A percentile compares a stretch with the other conserved stretches of the same genome.
phyloP scores from a whole-genome alignment of 1,140 invertebrate genomes.

The Magallana gigas region DNA sequence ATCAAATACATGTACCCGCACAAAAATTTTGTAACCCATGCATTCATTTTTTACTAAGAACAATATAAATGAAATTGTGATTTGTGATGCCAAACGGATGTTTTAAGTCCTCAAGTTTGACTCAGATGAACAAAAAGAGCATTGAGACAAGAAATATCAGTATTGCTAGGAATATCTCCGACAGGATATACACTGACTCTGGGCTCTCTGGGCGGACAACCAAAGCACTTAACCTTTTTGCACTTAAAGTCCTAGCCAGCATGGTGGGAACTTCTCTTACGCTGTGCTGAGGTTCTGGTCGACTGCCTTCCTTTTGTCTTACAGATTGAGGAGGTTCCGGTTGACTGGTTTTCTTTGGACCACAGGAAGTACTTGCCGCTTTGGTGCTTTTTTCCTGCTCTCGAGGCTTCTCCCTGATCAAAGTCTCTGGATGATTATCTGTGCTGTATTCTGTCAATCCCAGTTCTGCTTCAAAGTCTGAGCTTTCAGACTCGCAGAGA shows the following conservation, averaged over 20 bases:
- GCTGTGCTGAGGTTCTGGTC: no score
- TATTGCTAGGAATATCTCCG: slow-evolving; percentile 13
- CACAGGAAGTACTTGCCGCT: no score
- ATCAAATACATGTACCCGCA: no score
- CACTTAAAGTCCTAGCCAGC: neutral
- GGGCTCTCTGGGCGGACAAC: slow-evolving; percentile 2
- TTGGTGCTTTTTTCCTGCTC: neutral
- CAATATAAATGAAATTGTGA: no score
- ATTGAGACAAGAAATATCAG: slow-evolving; percentile 6
- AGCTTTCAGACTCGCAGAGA: slow-evolving; percentile 1
- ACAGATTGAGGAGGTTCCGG: no score
- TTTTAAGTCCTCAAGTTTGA: neutral
- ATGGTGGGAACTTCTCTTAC: neutral
- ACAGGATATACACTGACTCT: neutral
- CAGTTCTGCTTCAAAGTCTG: neutral
- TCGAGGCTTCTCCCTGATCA: neutral
- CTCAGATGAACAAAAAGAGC: neutral
- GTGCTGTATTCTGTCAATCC: neutral
- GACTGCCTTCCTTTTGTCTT: neutral
- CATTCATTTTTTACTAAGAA: no score
- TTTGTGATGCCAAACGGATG: neutral
- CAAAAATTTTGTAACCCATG: no score
- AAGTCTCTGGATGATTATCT: neutral
- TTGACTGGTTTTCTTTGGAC: no score
- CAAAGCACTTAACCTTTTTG: neutral